Conservation (phyloP, 2,888 invertebrate genomes). For the Tiliacea aurago region DNA sequence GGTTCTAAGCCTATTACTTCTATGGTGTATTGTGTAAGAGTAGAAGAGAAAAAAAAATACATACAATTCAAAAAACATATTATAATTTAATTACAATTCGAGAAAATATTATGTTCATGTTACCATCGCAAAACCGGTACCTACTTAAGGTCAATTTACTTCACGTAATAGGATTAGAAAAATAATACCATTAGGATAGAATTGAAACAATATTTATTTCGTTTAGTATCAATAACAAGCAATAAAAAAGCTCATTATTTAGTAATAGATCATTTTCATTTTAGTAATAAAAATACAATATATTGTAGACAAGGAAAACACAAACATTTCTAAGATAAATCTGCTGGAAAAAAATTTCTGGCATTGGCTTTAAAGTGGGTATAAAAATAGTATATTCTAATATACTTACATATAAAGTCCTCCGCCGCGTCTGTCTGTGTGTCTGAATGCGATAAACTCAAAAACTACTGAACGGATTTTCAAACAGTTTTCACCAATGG, state of each 20-base stretch:
- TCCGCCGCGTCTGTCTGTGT: too few relatives aligned
- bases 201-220: not conserved
- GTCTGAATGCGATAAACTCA: too few relatives aligned
- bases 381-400: too few relatives aligned
- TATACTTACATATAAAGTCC: too few relatives aligned
- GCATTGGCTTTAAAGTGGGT: not conserved
- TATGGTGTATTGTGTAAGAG: too few relatives aligned
- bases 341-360: not conserved
- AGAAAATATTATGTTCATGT: not conserved
- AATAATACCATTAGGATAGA: not conserved
- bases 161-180: slow-evolving; percentile 4
- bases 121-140: not conserved
- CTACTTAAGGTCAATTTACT: not conserved
- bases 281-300: not conserved
- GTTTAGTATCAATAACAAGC: not conserved
- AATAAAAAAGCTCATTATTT: not conserved
- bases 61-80: too few relatives aligned
- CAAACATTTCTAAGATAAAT: not conserved
- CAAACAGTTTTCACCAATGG: too few relatives aligned
- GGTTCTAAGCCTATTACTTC: too few relatives aligned
- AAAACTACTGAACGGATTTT: too few relatives aligned
- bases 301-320: not conserved
- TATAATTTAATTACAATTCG: too few relatives aligned
- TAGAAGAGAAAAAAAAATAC: too few relatives aligned
- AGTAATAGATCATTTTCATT: not conserved